Evolutionary conservation across 2,888 invertebrate species (phyloP), one percentile per base, ranked within the genome.

Genomic region (Cactoblastis cactorum): DNA sequence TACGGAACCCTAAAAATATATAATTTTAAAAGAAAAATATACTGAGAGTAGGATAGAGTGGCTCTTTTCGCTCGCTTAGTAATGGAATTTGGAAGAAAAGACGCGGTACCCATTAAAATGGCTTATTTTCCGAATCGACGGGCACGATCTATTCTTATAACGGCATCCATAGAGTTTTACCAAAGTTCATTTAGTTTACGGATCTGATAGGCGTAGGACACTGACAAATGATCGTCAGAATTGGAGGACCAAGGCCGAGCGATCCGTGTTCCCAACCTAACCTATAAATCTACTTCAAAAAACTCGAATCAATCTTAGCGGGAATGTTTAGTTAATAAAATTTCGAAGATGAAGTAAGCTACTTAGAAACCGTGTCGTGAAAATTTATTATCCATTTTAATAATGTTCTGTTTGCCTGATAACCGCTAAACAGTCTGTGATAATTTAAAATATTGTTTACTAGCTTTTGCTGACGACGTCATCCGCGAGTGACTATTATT

Each of bases 271-370:
- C 67, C 64, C 67, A 74, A 67, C 74, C 71, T 71, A 65, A 63
- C 67, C 67, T 68, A 80, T 81, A 79, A 77, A 81, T 82, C 80
- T 72, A 71, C 75, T 77, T 78, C 72, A 74, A 77, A 80, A 79
- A 82, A 80, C 74, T 78, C 74, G 74, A 79, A 82, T 80, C 80
- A 80, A 82, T 82, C 81, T 82, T 77, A 60, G 67, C 65, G 63
- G 58, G 65, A 65, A 67, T 70, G 66, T 67, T 69, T 65, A 57
- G 71, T 65, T 70, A 32, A 12, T n/a, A 32, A 47, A 58, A 55
- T 57, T 56, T 37, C 52, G 56, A n/a, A n/a, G n/a, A n/a, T n/a
- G n/a, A n/a, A n/a, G n/a, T 58, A 56, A 53, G 12, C 33, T 39
- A 28, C 33, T 35, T 22, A 19, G 3, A 46, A 14, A 12, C 32